These are phyloP conservation scores for Eustalomyia histrio DNA, from an alignment of 2,888 invertebrate genomes.

Conservation along the genomic window DNA sequence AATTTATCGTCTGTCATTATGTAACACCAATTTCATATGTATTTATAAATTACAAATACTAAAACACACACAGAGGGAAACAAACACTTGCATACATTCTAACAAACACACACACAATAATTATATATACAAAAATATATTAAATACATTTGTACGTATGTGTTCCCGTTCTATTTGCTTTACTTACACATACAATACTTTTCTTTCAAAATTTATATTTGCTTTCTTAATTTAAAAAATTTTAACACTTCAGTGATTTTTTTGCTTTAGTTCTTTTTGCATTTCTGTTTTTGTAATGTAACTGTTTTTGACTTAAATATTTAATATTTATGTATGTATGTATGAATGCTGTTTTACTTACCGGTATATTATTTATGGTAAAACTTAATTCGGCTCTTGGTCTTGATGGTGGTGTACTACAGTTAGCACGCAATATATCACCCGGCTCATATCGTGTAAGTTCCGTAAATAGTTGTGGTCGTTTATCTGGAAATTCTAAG, in stretches of 20 bases:
- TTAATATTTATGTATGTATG: background rate
- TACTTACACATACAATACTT: too few species aligned
- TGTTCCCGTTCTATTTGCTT: background rate
- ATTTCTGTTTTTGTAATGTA: background rate
- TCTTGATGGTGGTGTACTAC: conserved; percentile 86
- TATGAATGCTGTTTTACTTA: conserved; percentile 80
- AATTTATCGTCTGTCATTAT: conserved; percentile 63
- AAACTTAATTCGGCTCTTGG: conserved; percentile 88
- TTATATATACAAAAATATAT: background rate
- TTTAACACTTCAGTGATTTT: conserved; percentile 20
- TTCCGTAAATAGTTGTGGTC: conserved; percentile 86
- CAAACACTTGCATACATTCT: background rate
- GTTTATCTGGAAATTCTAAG: conserved; percentile 85
- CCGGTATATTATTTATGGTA: conserved; percentile 87
- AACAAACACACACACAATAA: background rate
- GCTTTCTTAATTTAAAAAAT: background rate
- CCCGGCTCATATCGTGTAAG: conserved; percentile 87
- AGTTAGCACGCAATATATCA: conserved; percentile 87
- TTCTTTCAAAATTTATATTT: background rate
- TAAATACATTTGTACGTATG: background rate
- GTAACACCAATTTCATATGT: conserved; percentile 28
- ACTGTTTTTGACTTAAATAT: background rate
- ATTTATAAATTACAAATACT: background rate
- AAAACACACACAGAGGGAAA: background rate
- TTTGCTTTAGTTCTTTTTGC: background rate